Evolutionary conservation across 2,888 invertebrate species (phyloP), one percentile per base, ranked within the genome.

Genomic region (Sclerodermus sp.): DNA sequence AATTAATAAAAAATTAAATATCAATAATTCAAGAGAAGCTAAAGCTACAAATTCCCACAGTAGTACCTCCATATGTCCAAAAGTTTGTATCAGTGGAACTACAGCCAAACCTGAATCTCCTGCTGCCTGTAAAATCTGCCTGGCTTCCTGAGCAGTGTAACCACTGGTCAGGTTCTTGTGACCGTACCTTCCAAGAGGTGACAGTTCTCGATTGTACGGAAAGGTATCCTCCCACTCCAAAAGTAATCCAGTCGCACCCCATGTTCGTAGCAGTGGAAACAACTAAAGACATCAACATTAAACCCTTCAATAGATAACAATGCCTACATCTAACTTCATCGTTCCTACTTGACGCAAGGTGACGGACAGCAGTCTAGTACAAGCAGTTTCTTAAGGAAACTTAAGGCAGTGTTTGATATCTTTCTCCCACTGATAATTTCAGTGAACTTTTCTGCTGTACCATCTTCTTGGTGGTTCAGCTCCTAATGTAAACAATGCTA

Each of bases 181-280:
- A 2, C 73, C 72, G 49, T 75, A 73, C 59, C 87, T 85, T 10
- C 87, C 87, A 15, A 84, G 82, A 4, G 80, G 81, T 13, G 79
- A 76, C 43, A 92, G 77, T 10, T 84, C 83, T 41, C 83, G 85
- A 5, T 79, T 80, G 74, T 89, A 93, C 0, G 93, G 93, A 78
- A 93, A 94, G 55, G 91, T 91, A 69, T 94, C 93, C 71, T 94
- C 93, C 89, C 93, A 93, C 79, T 93, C 93, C 37, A 93, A 67
- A 10, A 93, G 80, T 15, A 93, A 76, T 1, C 93, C 93, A 1
- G 91, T 93, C 0, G 88, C 90, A 16, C 92, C 89, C 82, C 89
- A 84, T 72, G 83, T 79, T 64, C 81, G 79, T 57, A 88, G 73
- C 40, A 85, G 76, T 13, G 84, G 83, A 67, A 87, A 85, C 50